phyloP scores from a whole-genome alignment of 2,113 vertebrate genomes.

The Mus pahari region DNA sequence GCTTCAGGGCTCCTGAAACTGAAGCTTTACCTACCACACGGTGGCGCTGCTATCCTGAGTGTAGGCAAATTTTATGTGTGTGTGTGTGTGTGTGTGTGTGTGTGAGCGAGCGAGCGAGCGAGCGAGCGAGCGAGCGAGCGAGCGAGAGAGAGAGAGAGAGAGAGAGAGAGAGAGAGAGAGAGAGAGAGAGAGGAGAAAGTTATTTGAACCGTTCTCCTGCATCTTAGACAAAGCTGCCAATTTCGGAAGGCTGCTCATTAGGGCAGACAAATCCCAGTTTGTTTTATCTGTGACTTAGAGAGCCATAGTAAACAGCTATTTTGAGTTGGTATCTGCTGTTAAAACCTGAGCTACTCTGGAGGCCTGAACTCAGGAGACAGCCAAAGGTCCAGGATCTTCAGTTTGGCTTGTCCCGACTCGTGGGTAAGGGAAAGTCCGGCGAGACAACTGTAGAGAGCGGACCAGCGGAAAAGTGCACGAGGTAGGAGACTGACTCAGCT shows the following conservation, averaged over 20 bases:
- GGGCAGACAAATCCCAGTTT: not conserved
- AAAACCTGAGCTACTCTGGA: not conserved
- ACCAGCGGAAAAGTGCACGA: too few relatives aligned
- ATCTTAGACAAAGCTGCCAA: not conserved
- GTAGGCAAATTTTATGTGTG: not conserved
- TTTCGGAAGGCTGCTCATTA: too few relatives aligned
- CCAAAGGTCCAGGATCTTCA: not conserved
- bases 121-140: too few relatives aligned
- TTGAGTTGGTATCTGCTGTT: not conserved
- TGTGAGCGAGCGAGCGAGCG: too few relatives aligned
- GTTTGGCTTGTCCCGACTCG: not conserved
- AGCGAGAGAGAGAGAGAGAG: too few relatives aligned
- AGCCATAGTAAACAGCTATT: not conserved
- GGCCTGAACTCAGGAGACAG: not conserved
- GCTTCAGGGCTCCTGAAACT: not conserved
- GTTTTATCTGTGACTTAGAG: not conserved
- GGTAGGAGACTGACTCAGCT: not conserved
- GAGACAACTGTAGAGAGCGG: not conserved
- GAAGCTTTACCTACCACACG: conserved; percentile 57
- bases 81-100: not conserved
- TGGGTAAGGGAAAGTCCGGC: not conserved
- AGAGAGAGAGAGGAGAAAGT: too few relatives aligned
- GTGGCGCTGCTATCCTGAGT: conserved; percentile 47
- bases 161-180: too few relatives aligned
- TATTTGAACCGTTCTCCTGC: not conserved